These are phyloP conservation scores for Notospermus geniculatus DNA, from an alignment of 1,140 invertebrate species.

Conservation along the genomic window DNA sequence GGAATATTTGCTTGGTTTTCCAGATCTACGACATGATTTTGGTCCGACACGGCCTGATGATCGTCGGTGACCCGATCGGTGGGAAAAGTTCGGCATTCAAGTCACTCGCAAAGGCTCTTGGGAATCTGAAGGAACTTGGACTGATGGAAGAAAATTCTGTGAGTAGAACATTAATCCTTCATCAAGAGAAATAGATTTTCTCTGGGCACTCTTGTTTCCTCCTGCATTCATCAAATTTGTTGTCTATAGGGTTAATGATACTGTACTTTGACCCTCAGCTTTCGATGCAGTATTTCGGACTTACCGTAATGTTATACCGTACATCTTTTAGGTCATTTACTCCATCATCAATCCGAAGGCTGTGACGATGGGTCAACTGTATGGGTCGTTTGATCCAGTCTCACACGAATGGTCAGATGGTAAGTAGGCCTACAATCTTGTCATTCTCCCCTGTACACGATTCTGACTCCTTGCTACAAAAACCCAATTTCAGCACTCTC, in stretches of 20 bases:
- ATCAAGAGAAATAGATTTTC: neutral
- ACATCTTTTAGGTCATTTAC: conserved; percentile 39
- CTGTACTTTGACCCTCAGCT: too few species aligned
- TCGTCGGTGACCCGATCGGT: conserved; percentile 53
- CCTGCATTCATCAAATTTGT: neutral
- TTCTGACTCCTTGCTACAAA: too few species aligned
- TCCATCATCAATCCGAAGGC: conserved; percentile 56
- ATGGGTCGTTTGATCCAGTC: conserved; percentile 56
- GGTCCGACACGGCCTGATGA: conserved; percentile 55
- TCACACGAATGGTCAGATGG: conserved; percentile 58
- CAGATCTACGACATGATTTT: conserved; percentile 57
- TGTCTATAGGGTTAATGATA: too few species aligned
- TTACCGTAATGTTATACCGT: too few species aligned
- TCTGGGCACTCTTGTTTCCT: neutral
- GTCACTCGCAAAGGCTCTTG: conserved; percentile 41
- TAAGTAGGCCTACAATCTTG: too few species aligned
- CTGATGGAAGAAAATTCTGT: conserved; percentile 50
- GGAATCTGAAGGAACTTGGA: conserved; percentile 34
- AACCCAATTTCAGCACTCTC: too few species aligned
- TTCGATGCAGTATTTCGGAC: too few species aligned
- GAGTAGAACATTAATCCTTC: conserved; percentile 9
- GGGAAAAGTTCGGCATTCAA: conserved; percentile 54
- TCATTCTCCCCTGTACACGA: too few species aligned
- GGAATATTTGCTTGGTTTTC: too few species aligned
- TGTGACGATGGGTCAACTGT: conserved; percentile 56